Evolutionary conservation across 2,797 vertebrate species (phyloP).

Genomic region (Bufotes viridis): DNA sequence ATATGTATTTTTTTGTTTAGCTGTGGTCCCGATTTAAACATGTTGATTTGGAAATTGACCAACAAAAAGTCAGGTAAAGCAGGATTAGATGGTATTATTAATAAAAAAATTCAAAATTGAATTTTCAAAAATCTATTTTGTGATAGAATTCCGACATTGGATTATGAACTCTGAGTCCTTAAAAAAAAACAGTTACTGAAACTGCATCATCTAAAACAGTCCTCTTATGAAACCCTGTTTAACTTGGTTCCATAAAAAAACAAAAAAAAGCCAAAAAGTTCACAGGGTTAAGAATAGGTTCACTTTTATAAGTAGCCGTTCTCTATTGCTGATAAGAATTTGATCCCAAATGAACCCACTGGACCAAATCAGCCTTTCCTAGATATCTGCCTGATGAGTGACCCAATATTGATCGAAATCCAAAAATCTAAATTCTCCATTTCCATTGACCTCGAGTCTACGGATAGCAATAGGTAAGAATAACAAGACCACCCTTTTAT

Average conservation of each 20-base stretch:
- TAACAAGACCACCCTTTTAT: neutral
- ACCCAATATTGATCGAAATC: neutral
- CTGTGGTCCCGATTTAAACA: neutral
- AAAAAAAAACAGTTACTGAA: no score
- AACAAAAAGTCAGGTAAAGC: neutral
- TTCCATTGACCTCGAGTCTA: neutral
- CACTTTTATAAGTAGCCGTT: neutral
- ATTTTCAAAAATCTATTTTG: neutral
- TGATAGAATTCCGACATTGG: neutral
- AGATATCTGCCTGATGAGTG: neutral
- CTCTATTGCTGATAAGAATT: neutral
- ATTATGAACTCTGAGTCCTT: neutral
- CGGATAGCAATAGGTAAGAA: neutral
- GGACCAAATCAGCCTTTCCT: neutral
- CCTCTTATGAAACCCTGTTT: neutral
- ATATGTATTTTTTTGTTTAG: neutral
- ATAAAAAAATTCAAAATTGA: neutral
- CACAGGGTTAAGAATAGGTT: neutral
- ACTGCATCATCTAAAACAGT: neutral
- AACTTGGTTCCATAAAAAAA: no score
- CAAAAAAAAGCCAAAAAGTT: neutral
- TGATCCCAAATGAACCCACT: neutral
- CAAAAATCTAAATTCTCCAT: neutral
- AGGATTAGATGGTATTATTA: neutral
- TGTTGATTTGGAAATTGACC: no score